Evolutionary conservation across 2,888 invertebrate genomes (phyloP).

Genomic region (Byasa hedistus): DNA sequence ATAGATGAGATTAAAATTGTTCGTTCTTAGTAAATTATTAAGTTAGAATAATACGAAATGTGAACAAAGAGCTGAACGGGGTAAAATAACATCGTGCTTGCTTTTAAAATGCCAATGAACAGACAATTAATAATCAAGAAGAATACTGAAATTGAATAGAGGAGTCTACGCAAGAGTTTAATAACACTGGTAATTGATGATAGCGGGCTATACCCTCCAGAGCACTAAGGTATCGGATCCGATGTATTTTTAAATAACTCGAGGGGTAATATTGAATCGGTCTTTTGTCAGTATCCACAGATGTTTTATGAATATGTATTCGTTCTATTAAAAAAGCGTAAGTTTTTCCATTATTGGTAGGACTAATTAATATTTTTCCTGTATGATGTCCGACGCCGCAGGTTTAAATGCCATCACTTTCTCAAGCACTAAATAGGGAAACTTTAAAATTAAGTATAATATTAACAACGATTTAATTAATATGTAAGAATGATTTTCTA

Average conservation of each 20-base stretch:
- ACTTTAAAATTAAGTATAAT: too few relatives aligned
- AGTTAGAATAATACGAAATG: too few relatives aligned
- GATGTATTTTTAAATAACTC: background rate
- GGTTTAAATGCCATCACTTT: too few relatives aligned
- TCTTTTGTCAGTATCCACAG: background rate
- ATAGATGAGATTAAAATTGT: too few relatives aligned
- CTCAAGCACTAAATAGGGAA: too few relatives aligned
- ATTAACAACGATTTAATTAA: too few relatives aligned
- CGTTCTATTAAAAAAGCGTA: background rate
- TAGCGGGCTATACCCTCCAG: background rate
- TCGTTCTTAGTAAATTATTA: too few relatives aligned
- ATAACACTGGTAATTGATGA: slow-evolving; percentile 7
- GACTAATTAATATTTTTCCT: too few relatives aligned
- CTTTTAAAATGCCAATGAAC: too few relatives aligned
- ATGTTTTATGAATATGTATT: background rate
- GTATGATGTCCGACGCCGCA: too few relatives aligned
- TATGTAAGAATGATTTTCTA: too few relatives aligned
- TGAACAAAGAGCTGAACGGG: background rate
- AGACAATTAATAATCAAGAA: background rate
- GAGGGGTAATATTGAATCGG: background rate
- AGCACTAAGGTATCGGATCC: background rate
- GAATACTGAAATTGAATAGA: slow-evolving; percentile 10
- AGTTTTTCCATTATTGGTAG: background rate
- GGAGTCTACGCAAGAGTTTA: background rate
- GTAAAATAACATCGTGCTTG: too few relatives aligned